A percentile compares a stretch with the other conserved stretches of the same genome.
These are phyloP conservation scores for Petrocephalus zakoni DNA, from an alignment of 2,113 vertebrate genomes.

Conservation along the genomic window DNA sequence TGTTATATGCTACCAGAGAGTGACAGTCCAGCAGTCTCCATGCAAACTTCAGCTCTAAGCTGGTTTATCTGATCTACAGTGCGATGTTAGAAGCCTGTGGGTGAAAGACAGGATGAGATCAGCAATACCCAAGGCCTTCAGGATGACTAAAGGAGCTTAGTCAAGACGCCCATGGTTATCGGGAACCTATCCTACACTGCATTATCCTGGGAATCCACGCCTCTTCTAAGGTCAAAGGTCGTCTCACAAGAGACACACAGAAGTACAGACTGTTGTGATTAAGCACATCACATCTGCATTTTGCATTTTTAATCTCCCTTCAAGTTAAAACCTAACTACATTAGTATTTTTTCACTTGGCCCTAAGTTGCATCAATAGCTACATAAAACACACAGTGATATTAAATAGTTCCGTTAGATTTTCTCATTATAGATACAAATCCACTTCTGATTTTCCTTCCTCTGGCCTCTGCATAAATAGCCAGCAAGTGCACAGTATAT, in stretches of 20 bases:
- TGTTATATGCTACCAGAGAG: slow-evolving; percentile 18
- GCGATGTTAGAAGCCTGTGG: slow-evolving; percentile 56
- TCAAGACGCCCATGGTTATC: slow-evolving; percentile 56
- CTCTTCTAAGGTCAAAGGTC: not conserved
- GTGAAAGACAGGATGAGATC: slow-evolving; percentile 61
- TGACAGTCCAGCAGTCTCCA: slow-evolving; percentile 28
- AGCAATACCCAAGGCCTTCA: slow-evolving; percentile 65
- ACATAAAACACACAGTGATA: not conserved
- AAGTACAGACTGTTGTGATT: not conserved
- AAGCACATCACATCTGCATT: not conserved
- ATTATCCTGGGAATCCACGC: slow-evolving; percentile 30
- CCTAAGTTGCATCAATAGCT: not conserved
- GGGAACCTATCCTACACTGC: slow-evolving; percentile 46
- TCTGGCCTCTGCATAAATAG: not conserved
- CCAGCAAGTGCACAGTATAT: not conserved
- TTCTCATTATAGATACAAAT: not conserved
- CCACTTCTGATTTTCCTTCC: not conserved
- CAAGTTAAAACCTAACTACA: not conserved
- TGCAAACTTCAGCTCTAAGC: slow-evolving; percentile 55
- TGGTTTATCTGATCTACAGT: slow-evolving; percentile 63
- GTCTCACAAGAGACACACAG: not conserved
- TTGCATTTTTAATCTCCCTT: not conserved
- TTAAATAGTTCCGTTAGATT: not conserved
- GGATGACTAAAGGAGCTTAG: slow-evolving; percentile 59
- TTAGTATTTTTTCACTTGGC: not conserved